These are phyloP conservation scores for Melolontha melolontha DNA, from an alignment of 2,888 invertebrate species.

Conservation along the genomic window DNA sequence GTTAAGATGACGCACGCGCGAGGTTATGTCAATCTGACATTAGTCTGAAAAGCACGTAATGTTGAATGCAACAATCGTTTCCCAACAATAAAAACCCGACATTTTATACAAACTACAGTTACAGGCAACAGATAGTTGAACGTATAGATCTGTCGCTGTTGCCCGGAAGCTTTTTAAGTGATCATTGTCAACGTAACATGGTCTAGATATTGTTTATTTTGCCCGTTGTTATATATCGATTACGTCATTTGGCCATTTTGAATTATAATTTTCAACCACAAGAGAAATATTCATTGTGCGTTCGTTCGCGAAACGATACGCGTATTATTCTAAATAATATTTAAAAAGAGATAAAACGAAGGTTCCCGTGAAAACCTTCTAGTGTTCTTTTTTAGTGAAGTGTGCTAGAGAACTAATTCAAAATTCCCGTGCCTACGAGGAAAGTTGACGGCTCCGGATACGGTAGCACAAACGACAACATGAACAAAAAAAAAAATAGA, in stretches of 20 bases:
- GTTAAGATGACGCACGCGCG: conserved; percentile 41
- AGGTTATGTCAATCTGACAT: conserved; percentile 47
- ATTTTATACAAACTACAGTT: conserved; percentile 16
- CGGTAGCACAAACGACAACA: conserved; percentile 78
- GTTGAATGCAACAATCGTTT: conserved; percentile 45
- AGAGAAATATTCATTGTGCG: not conserved
- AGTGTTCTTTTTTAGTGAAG: conserved; percentile 53
- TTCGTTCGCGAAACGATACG: conserved; percentile 6
- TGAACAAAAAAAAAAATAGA: conserved; percentile 87
- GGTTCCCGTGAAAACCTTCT: conserved; percentile 1
- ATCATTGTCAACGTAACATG: conserved; percentile 8
- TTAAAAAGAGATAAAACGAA: conserved; percentile 58
- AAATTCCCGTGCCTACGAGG: conserved; percentile 89
- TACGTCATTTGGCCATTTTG: conserved; percentile 67
- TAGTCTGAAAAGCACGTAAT: conserved; percentile 47
- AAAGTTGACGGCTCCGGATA: conserved; percentile 83
- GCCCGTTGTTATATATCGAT: conserved; percentile 56
- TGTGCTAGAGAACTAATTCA: conserved; percentile 63
- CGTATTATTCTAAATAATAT: too few species aligned
- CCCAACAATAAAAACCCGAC: conserved; percentile 8
- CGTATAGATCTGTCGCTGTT: conserved; percentile 11
- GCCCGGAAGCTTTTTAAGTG: conserved; percentile 20
- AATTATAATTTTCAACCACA: conserved; percentile 54
- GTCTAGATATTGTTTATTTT: conserved; percentile 18
- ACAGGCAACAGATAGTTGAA: conserved; percentile 10